Base-by-base conservation (phyloP, 2,888 invertebrate species). In the Microdon myrmicae region DNA sequence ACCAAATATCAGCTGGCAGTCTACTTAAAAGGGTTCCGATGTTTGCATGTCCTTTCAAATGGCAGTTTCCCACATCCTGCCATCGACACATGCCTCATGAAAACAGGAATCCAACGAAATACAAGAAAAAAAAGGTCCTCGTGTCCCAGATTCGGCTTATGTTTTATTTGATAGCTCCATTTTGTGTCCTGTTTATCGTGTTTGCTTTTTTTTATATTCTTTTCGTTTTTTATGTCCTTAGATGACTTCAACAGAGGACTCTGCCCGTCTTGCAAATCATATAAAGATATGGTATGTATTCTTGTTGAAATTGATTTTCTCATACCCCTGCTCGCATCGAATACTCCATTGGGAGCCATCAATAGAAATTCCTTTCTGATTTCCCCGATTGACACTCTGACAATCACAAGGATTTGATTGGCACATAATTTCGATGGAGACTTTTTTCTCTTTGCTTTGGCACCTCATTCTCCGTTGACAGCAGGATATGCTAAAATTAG, bases 21-120 rank as follows among this genome's bases (percentile, higher is more conserved):
- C 31, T 26, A 25, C 38, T 44, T 35, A 32, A 61, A 49, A 48
- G 48, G 38, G 26, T 44, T 61, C 43, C 55, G 44, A 49, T 39
- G 44, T 45, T 61, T 61, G 61, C 56, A 61, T 61, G 61, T 55
- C 39, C 49, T 61, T 55, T 23, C 4, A 16, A 32, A 32, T 56
- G 55, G 55, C 31, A 49, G 54, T 61, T 49, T 17, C 35, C 34
- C 37, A 45, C 49, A 43, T 61, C 48, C 61, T 56, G 56, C 44
- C 61, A 25, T 49, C 44, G 38, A 35, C 55, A 61, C 35, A 41
- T 60, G 43, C 53, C 26, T 49, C 61, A 61, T 56, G 44, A 39
- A 29, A 38, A 49, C n/a, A n/a, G n/a, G 49, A 44, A 34, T 20
- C 12, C 23, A 37, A n/a, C n/a, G n/a, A n/a, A n/a, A n/a, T n/a